Evolutionary conservation across 2,888 invertebrate genomes (phyloP).

Genomic region (Lapara coniferarum): DNA sequence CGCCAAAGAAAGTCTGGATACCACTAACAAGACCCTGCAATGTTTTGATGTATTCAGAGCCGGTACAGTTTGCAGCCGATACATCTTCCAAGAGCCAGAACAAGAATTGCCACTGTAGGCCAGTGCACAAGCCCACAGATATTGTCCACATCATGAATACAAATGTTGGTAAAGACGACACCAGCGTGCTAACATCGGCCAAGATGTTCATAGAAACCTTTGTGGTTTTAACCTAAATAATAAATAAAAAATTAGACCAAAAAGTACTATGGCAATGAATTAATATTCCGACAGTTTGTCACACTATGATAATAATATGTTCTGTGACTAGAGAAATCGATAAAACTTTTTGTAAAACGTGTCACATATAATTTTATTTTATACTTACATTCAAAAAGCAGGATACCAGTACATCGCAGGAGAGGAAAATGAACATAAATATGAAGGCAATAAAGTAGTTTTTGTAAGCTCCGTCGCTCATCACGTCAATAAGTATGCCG

Average conservation of each 20-base stretch:
- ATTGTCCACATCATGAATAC: constrained; percentile 92
- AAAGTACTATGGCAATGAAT: not conserved
- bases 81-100: constrained; percentile 93
- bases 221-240: constrained; percentile 83
- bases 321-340: too few species aligned
- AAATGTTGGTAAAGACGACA: constrained; percentile 86
- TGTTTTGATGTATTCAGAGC: constrained; percentile 86
- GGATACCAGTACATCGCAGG: constrained; percentile 87
- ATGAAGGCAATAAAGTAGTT: constrained; percentile 93
- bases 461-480: constrained; percentile 87
- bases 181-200: constrained; percentile 86
- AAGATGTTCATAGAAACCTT: constrained; percentile 87
- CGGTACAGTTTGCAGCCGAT: constrained; percentile 73
- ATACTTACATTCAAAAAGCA: constrained; percentile 83
- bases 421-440: constrained; percentile 86
- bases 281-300: not conserved
- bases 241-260: not conserved
- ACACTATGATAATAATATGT: too few species aligned
- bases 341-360: too few species aligned
- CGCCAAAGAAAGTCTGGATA: constrained; percentile 92
- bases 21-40: constrained; percentile 89
- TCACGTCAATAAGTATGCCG: constrained; percentile 90
- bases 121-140: constrained; percentile 92
- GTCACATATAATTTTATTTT: not conserved
- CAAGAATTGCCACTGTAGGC: constrained; percentile 93